These are phyloP conservation scores for Ochotona curzoniae DNA, from an alignment of 2,113 vertebrate species.

Conservation along the genomic window DNA sequence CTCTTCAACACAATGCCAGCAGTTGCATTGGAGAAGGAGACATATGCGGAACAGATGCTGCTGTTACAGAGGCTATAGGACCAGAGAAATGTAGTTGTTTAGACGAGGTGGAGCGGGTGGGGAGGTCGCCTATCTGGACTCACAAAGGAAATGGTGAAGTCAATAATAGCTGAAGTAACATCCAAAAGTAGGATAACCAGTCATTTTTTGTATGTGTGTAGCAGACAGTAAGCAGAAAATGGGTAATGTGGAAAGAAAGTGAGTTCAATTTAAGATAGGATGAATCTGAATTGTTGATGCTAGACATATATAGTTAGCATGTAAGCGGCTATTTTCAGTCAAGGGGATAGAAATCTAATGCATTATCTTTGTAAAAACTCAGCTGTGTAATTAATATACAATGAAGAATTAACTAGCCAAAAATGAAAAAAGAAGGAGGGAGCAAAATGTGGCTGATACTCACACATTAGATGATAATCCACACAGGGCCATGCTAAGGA, in stretches of 20 bases:
- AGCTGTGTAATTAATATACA: constrained; percentile 9
- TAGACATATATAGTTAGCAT: background rate
- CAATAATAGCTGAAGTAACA: background rate
- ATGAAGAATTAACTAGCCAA: constrained; percentile 21
- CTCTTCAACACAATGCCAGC: background rate
- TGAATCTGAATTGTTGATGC: background rate
- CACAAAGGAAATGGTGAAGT: background rate
- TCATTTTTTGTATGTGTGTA: background rate
- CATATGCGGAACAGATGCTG: background rate
- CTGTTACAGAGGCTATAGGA: background rate
- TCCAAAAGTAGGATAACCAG: background rate
- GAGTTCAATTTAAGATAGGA: background rate
- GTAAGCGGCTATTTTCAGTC: background rate
- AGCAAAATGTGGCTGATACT: background rate
- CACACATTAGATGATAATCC: background rate
- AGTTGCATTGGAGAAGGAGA: background rate
- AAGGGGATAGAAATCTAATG: background rate
- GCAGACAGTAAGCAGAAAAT: background rate
- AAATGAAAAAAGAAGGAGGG: background rate
- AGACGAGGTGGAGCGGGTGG: background rate
- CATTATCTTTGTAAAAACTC: background rate
- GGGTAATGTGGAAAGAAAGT: no score
- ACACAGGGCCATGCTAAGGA: background rate
- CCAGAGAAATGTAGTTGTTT: background rate
- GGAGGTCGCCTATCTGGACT: background rate